Evolutionary conservation across 1,140 invertebrate genomes (phyloP).

Genomic region (Whitmania pigra): DNA sequence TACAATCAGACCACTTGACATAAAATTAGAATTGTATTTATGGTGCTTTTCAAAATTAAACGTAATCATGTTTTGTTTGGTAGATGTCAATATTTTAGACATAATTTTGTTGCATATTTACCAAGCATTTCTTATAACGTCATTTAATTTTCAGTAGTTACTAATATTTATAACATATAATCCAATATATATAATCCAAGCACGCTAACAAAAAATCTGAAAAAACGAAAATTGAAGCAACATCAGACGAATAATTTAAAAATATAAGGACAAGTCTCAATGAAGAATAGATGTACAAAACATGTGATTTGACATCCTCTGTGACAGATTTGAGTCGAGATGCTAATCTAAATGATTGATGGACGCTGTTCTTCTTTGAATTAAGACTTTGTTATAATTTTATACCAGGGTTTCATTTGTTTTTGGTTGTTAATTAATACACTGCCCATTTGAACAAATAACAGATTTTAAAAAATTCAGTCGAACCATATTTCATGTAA

Average conservation of each 20-base stretch:
- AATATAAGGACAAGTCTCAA: background rate
- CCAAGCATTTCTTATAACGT: background rate
- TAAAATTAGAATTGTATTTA: too few species aligned
- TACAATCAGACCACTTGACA: too few species aligned
- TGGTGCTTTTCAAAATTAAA: too few species aligned
- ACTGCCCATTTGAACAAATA: background rate
- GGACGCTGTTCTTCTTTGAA: too few species aligned
- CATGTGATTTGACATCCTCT: background rate
- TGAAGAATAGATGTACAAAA: background rate
- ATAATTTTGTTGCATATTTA: slow-evolving; percentile 5
- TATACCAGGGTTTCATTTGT: too few species aligned
- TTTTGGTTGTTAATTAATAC: too few species aligned
- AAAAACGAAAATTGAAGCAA: background rate
- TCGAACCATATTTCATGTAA: background rate
- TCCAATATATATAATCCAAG: too few species aligned
- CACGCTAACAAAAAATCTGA: background rate
- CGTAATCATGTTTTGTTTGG: too few species aligned
- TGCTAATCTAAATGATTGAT: background rate
- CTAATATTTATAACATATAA: slow-evolving; percentile 7
- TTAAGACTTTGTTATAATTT: too few species aligned
- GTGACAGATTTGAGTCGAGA: background rate
- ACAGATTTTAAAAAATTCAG: background rate
- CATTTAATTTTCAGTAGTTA: background rate
- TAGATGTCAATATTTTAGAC: background rate
- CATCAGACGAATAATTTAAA: background rate